Evolutionary conservation across 2,797 vertebrate species (phyloP).

Genomic region (Myotis pilosus): DNA sequence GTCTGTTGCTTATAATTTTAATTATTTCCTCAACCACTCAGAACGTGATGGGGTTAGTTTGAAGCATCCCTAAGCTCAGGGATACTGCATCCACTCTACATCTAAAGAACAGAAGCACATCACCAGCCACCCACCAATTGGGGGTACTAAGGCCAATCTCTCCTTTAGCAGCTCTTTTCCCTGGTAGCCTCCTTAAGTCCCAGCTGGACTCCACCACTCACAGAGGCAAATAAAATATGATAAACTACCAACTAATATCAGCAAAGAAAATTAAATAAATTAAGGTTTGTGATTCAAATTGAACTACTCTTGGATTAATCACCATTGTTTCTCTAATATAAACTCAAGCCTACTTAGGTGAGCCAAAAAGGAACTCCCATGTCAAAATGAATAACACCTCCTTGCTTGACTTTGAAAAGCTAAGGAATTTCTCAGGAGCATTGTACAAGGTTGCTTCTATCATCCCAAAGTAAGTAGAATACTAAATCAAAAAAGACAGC

Average conservation of each 20-base stretch:
- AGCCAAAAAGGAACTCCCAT: constrained; percentile 18
- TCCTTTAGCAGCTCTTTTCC: not conserved
- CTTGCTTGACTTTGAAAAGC: constrained; percentile 53
- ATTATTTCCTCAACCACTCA: constrained; percentile 19
- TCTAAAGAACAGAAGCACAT: not conserved
- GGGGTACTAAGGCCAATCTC: not conserved
- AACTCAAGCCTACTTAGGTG: constrained; percentile 41
- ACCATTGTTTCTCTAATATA: not conserved
- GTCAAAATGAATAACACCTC: not conserved
- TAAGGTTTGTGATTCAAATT: constrained; percentile 14
- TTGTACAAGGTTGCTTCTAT: not conserved
- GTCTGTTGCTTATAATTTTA: constrained; percentile 4
- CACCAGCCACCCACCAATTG: no score
- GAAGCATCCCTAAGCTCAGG: not conserved
- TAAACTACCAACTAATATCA: constrained; percentile 27
- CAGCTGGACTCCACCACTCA: not conserved
- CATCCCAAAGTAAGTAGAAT: constrained; percentile 50
- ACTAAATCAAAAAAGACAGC: constrained; percentile 62
- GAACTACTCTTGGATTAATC: constrained; percentile 55
- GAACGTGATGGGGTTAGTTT: constrained; percentile 8
- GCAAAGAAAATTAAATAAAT: constrained; percentile 53
- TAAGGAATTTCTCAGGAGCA: constrained; percentile 36
- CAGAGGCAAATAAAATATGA: constrained; percentile 40
- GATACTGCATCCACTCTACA: not conserved
- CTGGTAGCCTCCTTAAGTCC: not conserved